A percentile compares a stretch with the other conserved stretches of the same genome.
These are phyloP conservation scores for Gerosis bhagava DNA, from an alignment of 2,888 invertebrate species.

Conservation along the genomic window DNA sequence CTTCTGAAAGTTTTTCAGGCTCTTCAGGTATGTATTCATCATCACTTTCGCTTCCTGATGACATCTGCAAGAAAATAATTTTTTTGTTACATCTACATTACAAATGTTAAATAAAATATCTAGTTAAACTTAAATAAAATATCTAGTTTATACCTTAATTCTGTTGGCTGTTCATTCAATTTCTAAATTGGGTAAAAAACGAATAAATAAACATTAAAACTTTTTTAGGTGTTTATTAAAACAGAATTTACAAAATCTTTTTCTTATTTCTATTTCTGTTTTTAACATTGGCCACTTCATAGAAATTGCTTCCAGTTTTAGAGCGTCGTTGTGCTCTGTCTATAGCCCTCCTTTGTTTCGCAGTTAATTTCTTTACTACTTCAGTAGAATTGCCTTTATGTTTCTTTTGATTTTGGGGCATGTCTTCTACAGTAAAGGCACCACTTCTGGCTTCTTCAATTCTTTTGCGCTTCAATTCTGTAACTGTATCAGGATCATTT, in stretches of 20 bases:
- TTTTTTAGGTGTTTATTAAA: too few relatives aligned
- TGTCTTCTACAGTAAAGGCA: slow-evolving; percentile 77
- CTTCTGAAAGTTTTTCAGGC: slow-evolving; percentile 85
- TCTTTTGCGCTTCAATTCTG: slow-evolving; percentile 70
- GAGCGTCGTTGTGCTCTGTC: slow-evolving; percentile 89
- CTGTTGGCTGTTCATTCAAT: too few relatives aligned
- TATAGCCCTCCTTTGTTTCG: slow-evolving; percentile 88
- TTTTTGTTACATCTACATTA: neutral
- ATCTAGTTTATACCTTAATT: too few relatives aligned
- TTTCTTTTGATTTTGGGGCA: slow-evolving; percentile 63
- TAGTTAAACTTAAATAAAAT: too few relatives aligned
- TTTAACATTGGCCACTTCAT: slow-evolving; percentile 94
- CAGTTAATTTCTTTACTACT: slow-evolving; percentile 81
- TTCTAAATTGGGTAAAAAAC: too few relatives aligned
- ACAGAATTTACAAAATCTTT: slow-evolving; percentile 43
- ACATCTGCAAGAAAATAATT: slow-evolving; percentile 60
- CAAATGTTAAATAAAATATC: too few relatives aligned
- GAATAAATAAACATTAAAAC: too few relatives aligned
- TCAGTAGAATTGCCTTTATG: slow-evolving; percentile 44
- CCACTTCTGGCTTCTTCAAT: slow-evolving; percentile 76
- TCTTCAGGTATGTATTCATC: slow-evolving; percentile 89
- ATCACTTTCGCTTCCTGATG: slow-evolving; percentile 89
- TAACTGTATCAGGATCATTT: slow-evolving; percentile 67
- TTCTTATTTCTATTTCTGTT: slow-evolving; percentile 91
- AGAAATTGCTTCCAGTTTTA: slow-evolving; percentile 94